Base-by-base conservation (phyloP, 1,140 invertebrate species). In the Chironomus tepperi region DNA sequence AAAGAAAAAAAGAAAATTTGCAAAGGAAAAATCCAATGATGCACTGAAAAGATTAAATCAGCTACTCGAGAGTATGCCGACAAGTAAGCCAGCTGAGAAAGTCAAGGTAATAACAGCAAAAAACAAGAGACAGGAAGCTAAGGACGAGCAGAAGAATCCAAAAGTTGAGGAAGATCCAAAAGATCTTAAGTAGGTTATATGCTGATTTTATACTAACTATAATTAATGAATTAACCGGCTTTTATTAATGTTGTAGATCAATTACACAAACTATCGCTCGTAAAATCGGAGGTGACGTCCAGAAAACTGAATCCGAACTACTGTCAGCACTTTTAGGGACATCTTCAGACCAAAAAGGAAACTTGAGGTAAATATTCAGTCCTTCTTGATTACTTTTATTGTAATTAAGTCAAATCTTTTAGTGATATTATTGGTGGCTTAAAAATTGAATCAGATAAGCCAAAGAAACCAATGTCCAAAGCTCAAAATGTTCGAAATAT, bases 271-370 rank as follows among this genome's bases (percentile, higher is more conserved):
- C 9, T 18, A 70, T 70, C 19, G 65, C 65, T 2, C 3, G 18
- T 7, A 70, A 70, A 70, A 70, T 91, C 2, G 87, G 86, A 74
- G 88, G 88, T 12, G 85, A 93, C 83, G 79, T 82, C 5, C 83
- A 87, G 78, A 84, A 89, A 83, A 89, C 86, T 18, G 87, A 92
- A 83, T 85, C 87, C 15, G 89, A 92, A 79, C 80, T 93, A 15
- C 79, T 93, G 21, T 84, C 86, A 43, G 89, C 88, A 82, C 83
- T 90, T 7, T 83, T 87, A 57, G 81, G 79, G 9, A 83, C 82
- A 79, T 75, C 84, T 82, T 74, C 7, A 0, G 19, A 79, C 78
- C 8, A 81, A 83, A 21, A 21, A 12, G 3, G n/a, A 18, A 70
- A 18, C 1, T 70, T 70, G 19, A 70, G 18, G 16, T 70, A 70